Conservation (phyloP, 1,140 invertebrate species). For the Papilio polyxenes region DNA sequence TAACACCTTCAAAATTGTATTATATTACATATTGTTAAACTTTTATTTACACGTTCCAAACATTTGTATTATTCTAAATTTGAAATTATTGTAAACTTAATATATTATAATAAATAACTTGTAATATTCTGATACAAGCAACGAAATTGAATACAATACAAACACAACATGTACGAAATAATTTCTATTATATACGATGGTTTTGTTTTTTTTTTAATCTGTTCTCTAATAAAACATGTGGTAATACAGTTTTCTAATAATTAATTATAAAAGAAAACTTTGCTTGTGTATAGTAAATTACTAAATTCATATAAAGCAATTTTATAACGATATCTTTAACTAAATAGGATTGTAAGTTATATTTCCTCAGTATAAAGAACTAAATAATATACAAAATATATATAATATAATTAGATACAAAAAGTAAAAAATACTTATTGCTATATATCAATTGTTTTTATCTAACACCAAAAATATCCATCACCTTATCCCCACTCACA, state of each 20-base stretch:
- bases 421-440: constrained; percentile 5
- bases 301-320: neutral
- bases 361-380: neutral
- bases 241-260: neutral
- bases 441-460: constrained; percentile 51
- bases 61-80: neutral
- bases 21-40: neutral
- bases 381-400: constrained; percentile 8
- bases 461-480: constrained; percentile 57
- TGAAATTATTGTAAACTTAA: neutral
- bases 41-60: constrained; percentile 16
- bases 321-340: neutral
- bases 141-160: neutral
- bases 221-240: neutral
- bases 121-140: neutral
- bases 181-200: neutral
- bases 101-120: constrained; percentile 7
- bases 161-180: neutral
- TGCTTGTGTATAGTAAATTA: neutral
- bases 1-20: neutral
- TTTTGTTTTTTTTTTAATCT: neutral
- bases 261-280: neutral
- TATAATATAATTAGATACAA: no score
- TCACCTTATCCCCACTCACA: constrained; percentile 76
- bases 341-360: neutral